phyloP scores from a whole-genome alignment of 1,140 invertebrate genomes.

The Eumaeus atala region DNA sequence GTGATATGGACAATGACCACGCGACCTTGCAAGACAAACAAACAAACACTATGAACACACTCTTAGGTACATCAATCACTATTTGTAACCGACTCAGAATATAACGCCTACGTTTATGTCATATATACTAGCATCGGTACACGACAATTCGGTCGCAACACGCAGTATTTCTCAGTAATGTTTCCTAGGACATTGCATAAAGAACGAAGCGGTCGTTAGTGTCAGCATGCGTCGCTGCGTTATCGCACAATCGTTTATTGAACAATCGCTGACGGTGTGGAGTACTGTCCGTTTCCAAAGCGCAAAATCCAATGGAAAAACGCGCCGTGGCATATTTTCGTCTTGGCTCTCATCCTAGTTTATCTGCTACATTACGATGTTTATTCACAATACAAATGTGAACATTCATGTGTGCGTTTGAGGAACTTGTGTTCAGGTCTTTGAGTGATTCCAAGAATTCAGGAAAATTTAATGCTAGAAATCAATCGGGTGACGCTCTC shows the following conservation, averaged over 20 bases:
- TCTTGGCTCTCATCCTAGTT: slow-evolving; percentile 73
- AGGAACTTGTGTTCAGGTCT: slow-evolving; percentile 55
- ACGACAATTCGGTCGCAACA: no score
- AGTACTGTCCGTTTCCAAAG: slow-evolving; percentile 64
- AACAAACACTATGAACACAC: slow-evolving; percentile 28
- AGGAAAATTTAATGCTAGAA: slow-evolving; percentile 27
- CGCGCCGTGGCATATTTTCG: slow-evolving; percentile 72
- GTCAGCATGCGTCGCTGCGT: slow-evolving; percentile 3
- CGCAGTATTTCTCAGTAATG: no score
- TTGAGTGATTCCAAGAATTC: slow-evolving; percentile 33
- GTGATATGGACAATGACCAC: slow-evolving; percentile 52
- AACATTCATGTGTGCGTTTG: slow-evolving; percentile 68
- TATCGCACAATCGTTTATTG: slow-evolving; percentile 25
- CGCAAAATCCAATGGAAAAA: slow-evolving; percentile 71
- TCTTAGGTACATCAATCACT: slow-evolving; percentile 38
- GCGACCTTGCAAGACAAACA: slow-evolving; percentile 55
- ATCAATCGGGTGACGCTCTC: slow-evolving; percentile 24
- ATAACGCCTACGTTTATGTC: slow-evolving; percentile 8
- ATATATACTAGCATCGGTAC: slow-evolving; percentile 9
- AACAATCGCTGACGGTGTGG: slow-evolving; percentile 49
- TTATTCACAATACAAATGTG: slow-evolving; percentile 72
- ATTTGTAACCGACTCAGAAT: slow-evolving; percentile 21
- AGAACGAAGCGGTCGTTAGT: not conserved
- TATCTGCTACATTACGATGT: slow-evolving; percentile 74
- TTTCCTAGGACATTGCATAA: no score